Evolutionary conservation across 2,113 vertebrate species (phyloP).

Genomic region (Corydoras maculifer): DNA sequence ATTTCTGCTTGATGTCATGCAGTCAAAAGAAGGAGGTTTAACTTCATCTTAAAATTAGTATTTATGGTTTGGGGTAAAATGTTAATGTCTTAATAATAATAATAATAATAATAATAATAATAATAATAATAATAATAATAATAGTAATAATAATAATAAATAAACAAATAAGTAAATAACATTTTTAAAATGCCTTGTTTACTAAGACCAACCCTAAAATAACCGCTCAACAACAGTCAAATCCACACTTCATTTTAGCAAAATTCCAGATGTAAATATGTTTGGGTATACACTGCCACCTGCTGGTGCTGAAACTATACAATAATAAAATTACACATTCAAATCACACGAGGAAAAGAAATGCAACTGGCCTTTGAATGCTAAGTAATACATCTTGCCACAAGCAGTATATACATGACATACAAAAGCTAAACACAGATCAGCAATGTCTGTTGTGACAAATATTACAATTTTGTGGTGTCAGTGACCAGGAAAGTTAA

Average conservation of each 20-base stretch:
- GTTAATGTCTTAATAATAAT: too few species aligned
- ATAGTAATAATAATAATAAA: not conserved
- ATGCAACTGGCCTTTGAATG: constrained; percentile 49
- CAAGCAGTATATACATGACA: constrained; percentile 26
- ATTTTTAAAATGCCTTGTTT: constrained; percentile 68
- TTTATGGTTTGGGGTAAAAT: constrained; percentile 49
- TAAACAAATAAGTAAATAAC: constrained; percentile 57
- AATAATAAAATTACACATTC: constrained; percentile 42
- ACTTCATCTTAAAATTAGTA: constrained; percentile 53
- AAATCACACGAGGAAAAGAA: constrained; percentile 44
- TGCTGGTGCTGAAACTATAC: constrained; percentile 49
- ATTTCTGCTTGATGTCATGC: constrained; percentile 54
- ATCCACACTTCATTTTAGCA: constrained; percentile 39
- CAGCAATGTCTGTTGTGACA: constrained; percentile 5
- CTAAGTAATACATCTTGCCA: constrained; percentile 37
- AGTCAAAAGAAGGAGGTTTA: constrained; percentile 50
- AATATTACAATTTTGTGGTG: constrained; percentile 13
- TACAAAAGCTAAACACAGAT: constrained; percentile 33
- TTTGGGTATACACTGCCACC: constrained; percentile 74
- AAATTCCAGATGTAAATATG: constrained; percentile 49
- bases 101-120: too few species aligned
- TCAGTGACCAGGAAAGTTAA: constrained; percentile 1
- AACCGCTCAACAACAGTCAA: constrained; percentile 57
- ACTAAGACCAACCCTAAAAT: constrained; percentile 63
- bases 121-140: too few species aligned